A percentile compares a stretch with the other conserved stretches of the same genome.
These are phyloP conservation scores for Sussaba pulchella DNA, from an alignment of 2,888 invertebrate genomes.

Conservation along the genomic window DNA sequence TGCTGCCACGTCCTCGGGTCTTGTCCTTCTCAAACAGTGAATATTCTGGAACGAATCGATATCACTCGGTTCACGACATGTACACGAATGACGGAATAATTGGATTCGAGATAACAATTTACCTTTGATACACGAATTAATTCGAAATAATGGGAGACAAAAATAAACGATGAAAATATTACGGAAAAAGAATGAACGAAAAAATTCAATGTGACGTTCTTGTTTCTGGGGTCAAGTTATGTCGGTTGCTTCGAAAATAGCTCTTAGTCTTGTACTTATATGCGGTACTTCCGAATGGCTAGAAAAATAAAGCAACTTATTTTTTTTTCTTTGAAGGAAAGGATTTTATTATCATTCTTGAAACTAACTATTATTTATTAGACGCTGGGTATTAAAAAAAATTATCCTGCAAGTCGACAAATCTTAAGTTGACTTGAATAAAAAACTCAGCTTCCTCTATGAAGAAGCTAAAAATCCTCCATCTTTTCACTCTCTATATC, in stretches of 20 bases:
- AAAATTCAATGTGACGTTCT: too few relatives aligned
- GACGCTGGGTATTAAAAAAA: constrained; percentile 48
- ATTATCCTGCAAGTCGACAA: too few relatives aligned
- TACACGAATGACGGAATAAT: constrained; percentile 5
- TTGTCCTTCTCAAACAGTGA: neutral
- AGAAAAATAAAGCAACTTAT: constrained; percentile 50
- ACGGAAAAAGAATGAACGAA: neutral
- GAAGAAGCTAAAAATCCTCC: too few relatives aligned
- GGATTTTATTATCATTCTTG: constrained; percentile 2
- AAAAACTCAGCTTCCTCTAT: too few relatives aligned
- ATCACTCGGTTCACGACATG: neutral
- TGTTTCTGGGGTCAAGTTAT: too few relatives aligned
- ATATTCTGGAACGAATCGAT: constrained; percentile 7
- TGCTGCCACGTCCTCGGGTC: neutral
- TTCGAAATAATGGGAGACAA: neutral
- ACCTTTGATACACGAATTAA: neutral
- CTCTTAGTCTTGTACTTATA: constrained; percentile 6
- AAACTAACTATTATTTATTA: constrained; percentile 39
- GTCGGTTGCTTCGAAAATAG: constrained; percentile 19
- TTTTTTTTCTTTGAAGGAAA: constrained; percentile 4
- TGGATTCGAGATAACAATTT: neutral
- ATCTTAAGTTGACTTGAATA: too few relatives aligned
- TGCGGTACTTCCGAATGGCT: constrained; percentile 11
- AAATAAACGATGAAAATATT: neutral
- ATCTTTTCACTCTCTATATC: too few relatives aligned